Evolutionary conservation across 2,113 vertebrate species (phyloP), one percentile per base, ranked within the genome.

Genomic region (Mirza zaza): DNA sequence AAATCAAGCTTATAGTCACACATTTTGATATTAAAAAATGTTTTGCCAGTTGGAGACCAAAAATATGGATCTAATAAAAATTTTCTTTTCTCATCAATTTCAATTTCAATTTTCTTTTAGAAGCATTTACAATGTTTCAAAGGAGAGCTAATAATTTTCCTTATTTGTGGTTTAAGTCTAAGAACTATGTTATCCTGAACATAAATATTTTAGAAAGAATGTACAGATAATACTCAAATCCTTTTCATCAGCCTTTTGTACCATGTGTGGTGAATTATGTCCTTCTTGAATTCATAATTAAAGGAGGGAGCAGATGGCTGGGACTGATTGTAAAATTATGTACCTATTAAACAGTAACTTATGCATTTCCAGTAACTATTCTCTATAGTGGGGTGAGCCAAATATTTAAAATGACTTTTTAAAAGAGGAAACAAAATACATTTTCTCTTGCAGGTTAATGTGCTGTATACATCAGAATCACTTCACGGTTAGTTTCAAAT

Each of bases 221-320:
- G 2, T 89, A 13, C 87, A 25, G 18, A 63, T 80, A 55, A 76
- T 70, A 39, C 32, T 95, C 82, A 61, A 52, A 67, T 83, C 2
- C 14, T 87, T 77, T 71, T n/a, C 14, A n/a, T 61, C 8, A 82
- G 8, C 6, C n/a, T 85, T 94, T 90, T 81, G 1, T 61, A 55
- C 18, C 36, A 29, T 32, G 4, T 50, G 8, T 27, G 75, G 63
- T 96, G 90, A 98, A 98, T 97, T 96, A 39, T 61, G 79, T 90
- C 67, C 23, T 97, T 94, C 70, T 91, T 97, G 95, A 98, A 97
- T 94, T 97, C 70, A 95, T 97, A 96, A 94, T 89, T 90, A 90
- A 93, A 97, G n/a, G 50, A 92, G 94, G 70, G 71, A 97, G 76
- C 39, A 98, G 97, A 98, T 97, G 89, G 59, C 57, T 98, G 83